Percentiles rank a stretch among this genome's conserved stretches.
phyloP scores from a whole-genome alignment of 2,888 invertebrate genomes.

The Marronus borbonicus region DNA sequence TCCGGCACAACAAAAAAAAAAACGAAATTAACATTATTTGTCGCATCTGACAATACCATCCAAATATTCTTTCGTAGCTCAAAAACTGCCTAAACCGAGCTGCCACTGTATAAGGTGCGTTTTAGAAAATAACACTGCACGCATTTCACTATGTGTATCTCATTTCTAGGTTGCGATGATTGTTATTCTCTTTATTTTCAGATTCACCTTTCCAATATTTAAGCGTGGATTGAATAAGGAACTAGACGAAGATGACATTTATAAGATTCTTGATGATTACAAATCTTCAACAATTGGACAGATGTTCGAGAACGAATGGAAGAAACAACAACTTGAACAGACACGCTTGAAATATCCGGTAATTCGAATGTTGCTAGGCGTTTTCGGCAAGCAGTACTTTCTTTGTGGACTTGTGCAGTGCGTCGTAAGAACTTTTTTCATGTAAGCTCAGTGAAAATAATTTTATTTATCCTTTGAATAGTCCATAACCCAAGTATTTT shows the following conservation, averaged over 20 bases:
- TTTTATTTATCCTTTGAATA: too few species aligned
- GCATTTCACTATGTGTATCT: too few species aligned
- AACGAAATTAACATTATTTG: too few species aligned
- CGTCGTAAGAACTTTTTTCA: constrained; percentile 50
- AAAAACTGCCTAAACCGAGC: too few species aligned
- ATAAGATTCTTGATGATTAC: constrained; percentile 72
- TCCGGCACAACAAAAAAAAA: too few species aligned
- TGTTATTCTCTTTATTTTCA: constrained; percentile 64
- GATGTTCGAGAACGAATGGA: constrained; percentile 67
- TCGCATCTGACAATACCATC: too few species aligned
- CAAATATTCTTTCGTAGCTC: too few species aligned
- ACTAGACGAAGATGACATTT: constrained; percentile 76
- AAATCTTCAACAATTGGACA: constrained; percentile 71
- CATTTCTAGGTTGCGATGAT: neutral
- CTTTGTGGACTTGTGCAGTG: constrained; percentile 49
- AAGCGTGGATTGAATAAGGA: constrained; percentile 77
- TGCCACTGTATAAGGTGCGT: too few species aligned
- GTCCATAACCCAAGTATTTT: too few species aligned
- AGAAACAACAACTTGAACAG: constrained; percentile 48
- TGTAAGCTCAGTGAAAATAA: constrained; percentile 50
- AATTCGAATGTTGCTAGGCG: constrained; percentile 50
- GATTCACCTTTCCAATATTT: constrained; percentile 80
- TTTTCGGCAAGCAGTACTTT: constrained; percentile 53
- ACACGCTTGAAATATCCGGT: constrained; percentile 47
- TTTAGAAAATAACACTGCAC: too few species aligned